Conservation (phyloP, 1,140 invertebrate species). For the Drosophila simulans region DNA sequence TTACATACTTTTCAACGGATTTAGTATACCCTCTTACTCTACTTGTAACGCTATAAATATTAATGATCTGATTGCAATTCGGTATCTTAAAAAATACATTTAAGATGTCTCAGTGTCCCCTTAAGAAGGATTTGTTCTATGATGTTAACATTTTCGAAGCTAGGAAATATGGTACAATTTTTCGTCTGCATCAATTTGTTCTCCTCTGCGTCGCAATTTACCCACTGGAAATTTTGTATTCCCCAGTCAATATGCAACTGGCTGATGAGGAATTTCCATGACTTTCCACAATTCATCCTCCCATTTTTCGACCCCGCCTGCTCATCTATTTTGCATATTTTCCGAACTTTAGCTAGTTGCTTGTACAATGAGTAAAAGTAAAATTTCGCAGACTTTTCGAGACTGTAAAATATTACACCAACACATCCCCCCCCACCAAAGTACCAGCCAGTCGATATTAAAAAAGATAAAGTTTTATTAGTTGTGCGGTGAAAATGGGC, state of each 20-base stretch:
- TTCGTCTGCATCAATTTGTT: not conserved
- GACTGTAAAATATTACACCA: conserved; percentile 59
- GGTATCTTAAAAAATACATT: too few relatives aligned
- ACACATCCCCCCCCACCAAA: not conserved
- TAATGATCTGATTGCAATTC: too few relatives aligned
- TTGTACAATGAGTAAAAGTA: conserved; percentile 32
- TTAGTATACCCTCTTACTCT: too few relatives aligned
- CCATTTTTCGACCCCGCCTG: conserved; percentile 3
- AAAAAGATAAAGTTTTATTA: conserved; percentile 75
- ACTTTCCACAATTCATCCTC: not conserved
- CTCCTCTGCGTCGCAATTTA: not conserved
- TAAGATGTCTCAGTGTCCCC: too few relatives aligned
- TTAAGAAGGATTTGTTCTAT: too few relatives aligned
- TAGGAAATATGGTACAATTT: not conserved
- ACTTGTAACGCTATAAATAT: too few relatives aligned
- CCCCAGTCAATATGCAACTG: conserved; percentile 38
- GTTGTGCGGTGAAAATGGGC: conserved; percentile 37
- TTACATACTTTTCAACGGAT: too few relatives aligned
- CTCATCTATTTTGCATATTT: conserved; percentile 69
- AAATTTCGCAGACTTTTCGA: conserved; percentile 25
- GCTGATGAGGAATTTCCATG: conserved; percentile 19
- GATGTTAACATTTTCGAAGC: too few relatives aligned
- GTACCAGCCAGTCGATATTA: conserved; percentile 59
- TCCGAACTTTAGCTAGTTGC: conserved; percentile 56
- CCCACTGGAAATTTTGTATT: conserved; percentile 10